Evolutionary conservation across 1,140 invertebrate genomes (phyloP), one percentile per base, ranked within the genome.

Genomic region (Procambarus virginalis): DNA sequence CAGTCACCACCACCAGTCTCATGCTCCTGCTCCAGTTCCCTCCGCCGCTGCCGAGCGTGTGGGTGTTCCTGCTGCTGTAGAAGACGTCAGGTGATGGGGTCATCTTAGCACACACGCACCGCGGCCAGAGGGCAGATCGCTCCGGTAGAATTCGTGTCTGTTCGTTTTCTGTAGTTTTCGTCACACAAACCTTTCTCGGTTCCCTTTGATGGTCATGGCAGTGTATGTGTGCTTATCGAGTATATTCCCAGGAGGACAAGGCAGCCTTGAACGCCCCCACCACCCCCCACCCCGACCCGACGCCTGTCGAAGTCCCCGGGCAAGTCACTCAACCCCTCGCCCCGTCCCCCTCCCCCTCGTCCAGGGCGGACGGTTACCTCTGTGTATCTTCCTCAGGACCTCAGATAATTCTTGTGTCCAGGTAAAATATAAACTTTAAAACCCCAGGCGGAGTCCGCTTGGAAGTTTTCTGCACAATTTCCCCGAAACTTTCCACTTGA

Each of bases 391-490:
- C 60, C 20, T 64, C 60, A 5, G 12, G 51, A 64, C 60, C 60
- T 64, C 12, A 64, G 60, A 12, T 64, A 64, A 64, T 64, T 64
- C 60, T 64, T 64, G 60, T 64, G 60, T 64, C 60, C 60, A 64
- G 60, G 60, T 64, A 64, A 64, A 64, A 64, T 64, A 64, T 64
- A 64, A 64, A 64, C 60, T 64, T 64, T 64, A 64, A 64, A 64
- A 8, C 34, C 20, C 60, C 17, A 17, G 14, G 17, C 60, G 17
- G 60, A 17, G 14, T 22, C 34, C 68, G n/a, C 68, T 73, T 14
- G 22, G 68, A 73, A 73, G 68, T 73, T 73, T 73, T 73, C 68
- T 73, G 68, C 68, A 73, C 68, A 73, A 73, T 73, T 73, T 73
- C 68, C 22, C 22, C 68, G 68, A 73, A 73, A 73, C 68, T 73